These are phyloP conservation scores for Harpagifer antarcticus DNA, from an alignment of 2,797 vertebrate genomes.

Conservation along the genomic window DNA sequence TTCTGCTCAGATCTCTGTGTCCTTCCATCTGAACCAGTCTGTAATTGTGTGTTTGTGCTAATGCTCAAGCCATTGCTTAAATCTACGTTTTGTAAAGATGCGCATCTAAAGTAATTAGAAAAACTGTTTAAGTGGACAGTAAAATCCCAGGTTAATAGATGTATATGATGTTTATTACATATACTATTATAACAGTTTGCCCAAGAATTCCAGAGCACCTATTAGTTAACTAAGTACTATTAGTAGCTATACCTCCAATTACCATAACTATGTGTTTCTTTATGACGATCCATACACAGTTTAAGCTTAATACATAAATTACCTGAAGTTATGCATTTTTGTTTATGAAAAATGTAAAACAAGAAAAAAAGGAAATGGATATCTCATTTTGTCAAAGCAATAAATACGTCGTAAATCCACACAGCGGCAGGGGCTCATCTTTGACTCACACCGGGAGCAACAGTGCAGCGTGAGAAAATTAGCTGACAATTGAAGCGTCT, in stretches of 20 bases:
- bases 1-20: conserved; percentile 32
- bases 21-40: conserved; percentile 13
- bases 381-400: neutral
- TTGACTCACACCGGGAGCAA: conserved; percentile 39
- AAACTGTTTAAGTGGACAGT: neutral
- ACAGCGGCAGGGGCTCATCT: conserved; percentile 24
- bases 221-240: neutral
- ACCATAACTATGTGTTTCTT: neutral
- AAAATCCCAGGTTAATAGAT: neutral
- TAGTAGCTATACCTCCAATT: neutral
- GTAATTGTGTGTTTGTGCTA: neutral
- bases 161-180: neutral
- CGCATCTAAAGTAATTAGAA: neutral
- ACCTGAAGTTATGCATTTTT: neutral
- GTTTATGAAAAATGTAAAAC: neutral
- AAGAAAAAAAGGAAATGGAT: neutral
- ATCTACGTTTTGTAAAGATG: neutral
- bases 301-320: neutral
- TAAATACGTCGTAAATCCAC: neutral
- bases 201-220: neutral
- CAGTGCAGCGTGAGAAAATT: conserved; percentile 24
- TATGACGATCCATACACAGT: neutral
- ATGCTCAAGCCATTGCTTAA: neutral
- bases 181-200: neutral
- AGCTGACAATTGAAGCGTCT: conserved; percentile 18